Evolutionary conservation across 2,888 invertebrate species (phyloP), one percentile per base, ranked within the genome.

Genomic region (Sinotaia quadrata): DNA sequence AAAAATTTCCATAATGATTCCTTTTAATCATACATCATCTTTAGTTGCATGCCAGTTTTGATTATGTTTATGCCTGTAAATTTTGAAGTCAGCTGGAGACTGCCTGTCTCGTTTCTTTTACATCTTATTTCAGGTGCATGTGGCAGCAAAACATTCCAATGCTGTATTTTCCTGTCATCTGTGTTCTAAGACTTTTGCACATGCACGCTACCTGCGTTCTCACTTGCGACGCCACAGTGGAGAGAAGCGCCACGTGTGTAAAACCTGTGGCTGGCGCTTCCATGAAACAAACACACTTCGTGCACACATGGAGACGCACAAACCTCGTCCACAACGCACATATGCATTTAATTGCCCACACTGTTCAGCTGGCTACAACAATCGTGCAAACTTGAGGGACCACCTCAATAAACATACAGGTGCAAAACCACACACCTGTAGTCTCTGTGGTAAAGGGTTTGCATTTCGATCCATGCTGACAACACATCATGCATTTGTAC

Each of bases 341-440:
- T 73, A 81, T 57, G 71, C 74, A 10, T 78, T 71, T 68, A 59
- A 73, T 1, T 83, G 83, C 63, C 69, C 66, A 0, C 77, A 71
- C 56, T 83, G 83, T 67, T 79, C 77, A 4, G 74, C 76, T 29
- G 69, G 73, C 18, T 78, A 76, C 59, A 69, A 73, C 36, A 72
- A 72, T 65, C 80, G 78, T 47, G 67, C 77, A 15, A 78, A 78
- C 29, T 78, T 74, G 31, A 56, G 68, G 5, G 81, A 83, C 61
- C 83, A 83, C 69, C 60, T 81, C 18, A 83, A 83, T 66, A 81
- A 79, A 41, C 82, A 75, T 18, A 78, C 80, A 10, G 81, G 81
- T 12, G 75, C 74, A 8, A 75, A 75, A 37, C 83, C 83, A 0
- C 79, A 81, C 56, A 61, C 63, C 12, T 83, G 83, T 70, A 72